Conservation (phyloP, 2,113 vertebrate genomes). For the Eclectus roratus region DNA sequence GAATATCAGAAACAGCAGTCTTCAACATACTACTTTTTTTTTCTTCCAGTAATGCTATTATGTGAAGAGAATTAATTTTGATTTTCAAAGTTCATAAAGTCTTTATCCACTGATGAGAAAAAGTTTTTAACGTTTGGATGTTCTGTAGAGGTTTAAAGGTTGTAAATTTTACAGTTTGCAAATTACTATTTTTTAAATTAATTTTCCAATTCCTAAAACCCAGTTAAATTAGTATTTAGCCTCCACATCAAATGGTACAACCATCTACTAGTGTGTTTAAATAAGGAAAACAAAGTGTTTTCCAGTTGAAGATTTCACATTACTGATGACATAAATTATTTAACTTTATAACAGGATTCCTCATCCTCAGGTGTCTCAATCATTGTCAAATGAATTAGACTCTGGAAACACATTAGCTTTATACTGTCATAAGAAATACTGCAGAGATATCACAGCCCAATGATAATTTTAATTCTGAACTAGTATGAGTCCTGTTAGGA, state of each 20-base stretch:
- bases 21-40: not conserved
- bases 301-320: not conserved
- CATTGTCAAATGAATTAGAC: slow-evolving; percentile 17
- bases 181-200: not conserved
- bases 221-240: not conserved
- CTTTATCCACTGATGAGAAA: not conserved
- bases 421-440: not conserved
- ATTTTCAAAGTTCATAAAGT: not conserved
- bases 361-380: slow-evolving; percentile 17
- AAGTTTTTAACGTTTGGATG: not conserved
- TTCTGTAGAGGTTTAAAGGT: not conserved
- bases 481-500: slow-evolving; percentile 27
- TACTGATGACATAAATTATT: not conserved
- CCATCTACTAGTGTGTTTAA: not conserved
- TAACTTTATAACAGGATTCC: not conserved
- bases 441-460: slow-evolving; percentile 3
- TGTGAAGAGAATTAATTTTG: not conserved
- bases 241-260: not conserved
- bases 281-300: not conserved
- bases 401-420: slow-evolving; percentile 31
- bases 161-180: not conserved
- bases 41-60: not conserved
- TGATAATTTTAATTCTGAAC: slow-evolving; percentile 9
- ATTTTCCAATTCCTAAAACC: not conserved
- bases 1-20: not conserved